These are phyloP conservation scores for Bicyclus anynana DNA, from an alignment of 1,140 invertebrate genomes.

Conservation along the genomic window DNA sequence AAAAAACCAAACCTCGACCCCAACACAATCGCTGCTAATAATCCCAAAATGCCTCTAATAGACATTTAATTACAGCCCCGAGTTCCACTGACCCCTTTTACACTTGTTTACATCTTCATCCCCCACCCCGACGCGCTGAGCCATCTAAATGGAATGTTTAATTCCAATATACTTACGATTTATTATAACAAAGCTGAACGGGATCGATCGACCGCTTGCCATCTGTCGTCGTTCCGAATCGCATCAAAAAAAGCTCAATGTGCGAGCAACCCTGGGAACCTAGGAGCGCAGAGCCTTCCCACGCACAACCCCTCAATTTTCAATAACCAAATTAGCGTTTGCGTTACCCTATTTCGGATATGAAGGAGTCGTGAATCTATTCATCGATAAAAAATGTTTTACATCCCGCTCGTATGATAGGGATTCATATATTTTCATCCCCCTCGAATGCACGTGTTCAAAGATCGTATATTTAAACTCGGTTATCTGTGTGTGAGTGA, in stretches of 20 bases:
- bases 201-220: conserved; percentile 67
- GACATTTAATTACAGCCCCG: conserved; percentile 70
- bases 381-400: conserved; percentile 71
- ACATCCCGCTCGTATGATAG: conserved; percentile 40
- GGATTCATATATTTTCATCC: conserved; percentile 52
- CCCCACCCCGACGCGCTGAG: conserved; percentile 56
- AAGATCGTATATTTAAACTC: conserved; percentile 62
- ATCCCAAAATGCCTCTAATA: conserved; percentile 68
- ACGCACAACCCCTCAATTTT: conserved; percentile 77
- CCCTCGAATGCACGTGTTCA: conserved; percentile 75
- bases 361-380: conserved; percentile 76
- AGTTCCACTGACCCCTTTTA: conserved; percentile 75
- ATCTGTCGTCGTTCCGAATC: conserved; percentile 74
- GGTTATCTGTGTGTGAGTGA: conserved; percentile 56
- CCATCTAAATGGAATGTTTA: conserved; percentile 75
- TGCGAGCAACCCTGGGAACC: conserved; percentile 75
- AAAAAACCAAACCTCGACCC: conserved; percentile 44
- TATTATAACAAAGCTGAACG: conserved; percentile 72
- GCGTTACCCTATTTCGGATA: conserved; percentile 76
- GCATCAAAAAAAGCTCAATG: conserved; percentile 70
- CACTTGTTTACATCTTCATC: conserved; percentile 77
- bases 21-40: conserved; percentile 61
- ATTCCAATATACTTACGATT: conserved; percentile 73
- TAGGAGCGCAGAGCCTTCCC: conserved; percentile 69
- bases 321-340: conserved; percentile 78